A percentile compares a stretch with the other conserved stretches of the same genome.
Evolutionary conservation across 2,113 vertebrate species (phyloP).

Genomic region (Cyprinodon brontotheroides): DNA sequence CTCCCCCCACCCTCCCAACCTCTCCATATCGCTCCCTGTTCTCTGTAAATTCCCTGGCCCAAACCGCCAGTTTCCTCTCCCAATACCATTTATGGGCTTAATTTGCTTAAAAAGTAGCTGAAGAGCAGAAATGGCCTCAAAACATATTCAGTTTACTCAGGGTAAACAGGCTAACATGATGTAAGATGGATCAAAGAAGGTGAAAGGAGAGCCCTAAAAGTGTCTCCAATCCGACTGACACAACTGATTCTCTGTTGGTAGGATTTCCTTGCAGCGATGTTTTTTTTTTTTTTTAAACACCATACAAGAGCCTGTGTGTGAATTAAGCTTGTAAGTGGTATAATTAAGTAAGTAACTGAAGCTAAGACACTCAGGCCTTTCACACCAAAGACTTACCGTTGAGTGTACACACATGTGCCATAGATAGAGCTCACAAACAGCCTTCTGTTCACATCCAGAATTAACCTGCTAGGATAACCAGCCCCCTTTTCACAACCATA

Average conservation of each 20-base stretch:
- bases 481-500: constrained; percentile 23
- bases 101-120: constrained; percentile 15
- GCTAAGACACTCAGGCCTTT: constrained; percentile 74
- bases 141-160: constrained; percentile 5
- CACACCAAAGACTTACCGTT: constrained; percentile 51
- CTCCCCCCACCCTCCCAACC: constrained; percentile 19
- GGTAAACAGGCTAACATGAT: constrained; percentile 34
- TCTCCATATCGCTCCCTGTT: constrained; percentile 7
- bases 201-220: constrained; percentile 37
- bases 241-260: constrained; percentile 74
- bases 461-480: constrained; percentile 34
- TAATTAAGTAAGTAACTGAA: constrained; percentile 73
- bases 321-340: constrained; percentile 76
- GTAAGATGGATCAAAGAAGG: constrained; percentile 50
- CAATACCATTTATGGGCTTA: constrained; percentile 41
- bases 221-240: constrained; percentile 46
- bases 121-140: neutral
- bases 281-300: constrained; percentile 71
- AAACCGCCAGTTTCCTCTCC: constrained; percentile 28
- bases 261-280: constrained; percentile 58
- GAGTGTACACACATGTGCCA: constrained; percentile 71
- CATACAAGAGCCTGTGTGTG: constrained; percentile 72
- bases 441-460: constrained; percentile 63
- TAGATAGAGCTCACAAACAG: constrained; percentile 72
- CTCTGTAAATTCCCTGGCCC: neutral